These are phyloP conservation scores for Glaucomys volans DNA, from an alignment of 2,113 vertebrate species.

Conservation along the genomic window DNA sequence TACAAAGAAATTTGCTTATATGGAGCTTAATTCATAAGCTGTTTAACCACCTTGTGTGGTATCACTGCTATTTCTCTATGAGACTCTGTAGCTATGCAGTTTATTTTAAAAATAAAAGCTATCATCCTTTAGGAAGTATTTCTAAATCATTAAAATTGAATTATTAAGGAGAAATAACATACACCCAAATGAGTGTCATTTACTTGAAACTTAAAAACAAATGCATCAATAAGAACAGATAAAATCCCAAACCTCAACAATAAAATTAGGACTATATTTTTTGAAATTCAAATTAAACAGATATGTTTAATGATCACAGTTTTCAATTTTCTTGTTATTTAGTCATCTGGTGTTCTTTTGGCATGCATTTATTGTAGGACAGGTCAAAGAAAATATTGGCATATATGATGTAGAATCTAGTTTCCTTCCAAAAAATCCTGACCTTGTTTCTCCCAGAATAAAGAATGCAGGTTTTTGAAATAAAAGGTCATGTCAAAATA, in stretches of 20 bases:
- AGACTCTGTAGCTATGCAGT: slow-evolving; percentile 78
- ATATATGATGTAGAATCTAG: background rate
- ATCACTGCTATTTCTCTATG: slow-evolving; percentile 81
- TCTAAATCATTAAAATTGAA: slow-evolving; percentile 79
- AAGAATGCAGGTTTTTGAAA: slow-evolving; percentile 80
- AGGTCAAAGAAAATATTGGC: slow-evolving; percentile 79
- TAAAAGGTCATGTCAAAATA: slow-evolving; percentile 22
- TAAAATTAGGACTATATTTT: background rate
- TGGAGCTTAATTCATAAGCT: slow-evolving; percentile 90
- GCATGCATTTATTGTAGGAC: slow-evolving; percentile 70
- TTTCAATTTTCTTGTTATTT: slow-evolving; percentile 86
- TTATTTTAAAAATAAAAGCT: slow-evolving; percentile 86
- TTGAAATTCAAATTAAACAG: background rate
- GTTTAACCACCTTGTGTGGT: slow-evolving; percentile 90
- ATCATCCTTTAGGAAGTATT: slow-evolving; percentile 78
- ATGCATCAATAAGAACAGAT: background rate
- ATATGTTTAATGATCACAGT: slow-evolving; percentile 29
- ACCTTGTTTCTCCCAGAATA: slow-evolving; percentile 19
- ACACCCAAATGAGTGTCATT: slow-evolving; percentile 80
- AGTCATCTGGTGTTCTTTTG: slow-evolving; percentile 83
- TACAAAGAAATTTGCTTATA: slow-evolving; percentile 92
- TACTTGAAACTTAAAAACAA: slow-evolving; percentile 55
- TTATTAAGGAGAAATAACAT: slow-evolving; percentile 78
- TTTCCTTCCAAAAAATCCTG: slow-evolving; percentile 50
- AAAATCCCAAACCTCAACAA: background rate